Conservation (phyloP, 92 coral and sea anemone genomes). For the Paramuricea clavata region DNA sequence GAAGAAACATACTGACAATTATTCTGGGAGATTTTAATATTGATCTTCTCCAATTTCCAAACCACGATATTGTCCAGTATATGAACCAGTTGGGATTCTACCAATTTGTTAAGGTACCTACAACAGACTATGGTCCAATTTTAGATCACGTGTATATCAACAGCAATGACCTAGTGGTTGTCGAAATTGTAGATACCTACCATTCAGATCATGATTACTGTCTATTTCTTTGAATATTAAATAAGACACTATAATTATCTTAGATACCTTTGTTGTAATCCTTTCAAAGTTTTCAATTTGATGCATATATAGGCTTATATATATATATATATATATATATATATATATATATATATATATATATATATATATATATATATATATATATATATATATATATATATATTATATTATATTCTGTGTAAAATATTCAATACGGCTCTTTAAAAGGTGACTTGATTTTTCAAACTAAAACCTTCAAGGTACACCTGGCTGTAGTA, state of each 20-base stretch:
- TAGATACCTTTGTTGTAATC: conserved; percentile 11
- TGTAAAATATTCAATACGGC: not conserved
- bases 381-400: too few species aligned
- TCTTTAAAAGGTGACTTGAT: conserved; percentile 14
- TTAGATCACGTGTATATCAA: conserved; percentile 11
- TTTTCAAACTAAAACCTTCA: not conserved
- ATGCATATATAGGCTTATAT: too few species aligned
- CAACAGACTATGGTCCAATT: conserved; percentile 19
- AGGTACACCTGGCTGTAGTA: conserved; percentile 15
- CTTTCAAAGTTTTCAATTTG: conserved; percentile 13
- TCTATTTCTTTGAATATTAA: conserved; percentile 12
- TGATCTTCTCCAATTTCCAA: conserved; percentile 16
- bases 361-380: too few species aligned
- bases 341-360: too few species aligned
- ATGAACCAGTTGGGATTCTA: conserved; percentile 4
- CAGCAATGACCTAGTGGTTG: conserved; percentile 10
- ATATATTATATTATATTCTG: conserved; percentile 4
- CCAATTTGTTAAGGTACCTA: conserved; percentile 19
- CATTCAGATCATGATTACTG: conserved; percentile 7
- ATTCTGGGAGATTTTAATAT: conserved; percentile 30
- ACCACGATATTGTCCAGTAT: conserved; percentile 16
- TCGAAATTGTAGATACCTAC: conserved; percentile 21
- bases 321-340: too few species aligned
- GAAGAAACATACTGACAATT: conserved; percentile 17
- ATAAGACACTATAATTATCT: not conserved